Evolutionary conservation across 2,113 vertebrate species (phyloP).

Genomic region (Phoenicopterus ruber): DNA sequence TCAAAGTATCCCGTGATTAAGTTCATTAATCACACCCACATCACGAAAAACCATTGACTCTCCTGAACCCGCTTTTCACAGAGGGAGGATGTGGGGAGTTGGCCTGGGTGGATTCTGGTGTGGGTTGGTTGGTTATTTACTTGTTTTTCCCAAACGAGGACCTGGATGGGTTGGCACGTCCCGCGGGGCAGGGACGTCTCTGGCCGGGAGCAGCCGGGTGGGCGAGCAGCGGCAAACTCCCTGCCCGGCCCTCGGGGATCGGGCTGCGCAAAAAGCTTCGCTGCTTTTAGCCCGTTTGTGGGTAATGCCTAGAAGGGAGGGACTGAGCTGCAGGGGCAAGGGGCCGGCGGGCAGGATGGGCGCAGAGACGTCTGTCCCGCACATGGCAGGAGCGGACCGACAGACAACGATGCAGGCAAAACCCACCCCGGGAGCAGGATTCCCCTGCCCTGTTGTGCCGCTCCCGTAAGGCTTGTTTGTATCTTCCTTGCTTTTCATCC

Average conservation of each 20-base stretch:
- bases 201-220: not conserved
- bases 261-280: not conserved
- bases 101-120: not conserved
- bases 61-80: not conserved
- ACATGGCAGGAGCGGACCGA: rapidly evolving
- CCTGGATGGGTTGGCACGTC: not conserved
- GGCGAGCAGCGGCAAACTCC: not conserved
- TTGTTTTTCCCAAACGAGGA: not conserved
- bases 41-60: not conserved
- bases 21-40: constrained; percentile 41
- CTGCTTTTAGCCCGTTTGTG: not conserved
- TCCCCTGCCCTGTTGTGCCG: not conserved
- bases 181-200: not conserved
- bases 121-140: not conserved
- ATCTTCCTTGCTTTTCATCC: not conserved
- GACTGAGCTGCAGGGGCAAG: not conserved
- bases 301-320: not conserved
- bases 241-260: not conserved
- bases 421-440: rapidly evolving
- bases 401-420: rapidly evolving
- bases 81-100: not conserved
- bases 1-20: constrained; percentile 42
- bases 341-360: not conserved
- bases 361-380: not conserved
- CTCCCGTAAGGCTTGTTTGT: not conserved